phyloP scores from a whole-genome alignment of 2,113 vertebrate genomes.

The Greenwoodochromis staneri region DNA sequence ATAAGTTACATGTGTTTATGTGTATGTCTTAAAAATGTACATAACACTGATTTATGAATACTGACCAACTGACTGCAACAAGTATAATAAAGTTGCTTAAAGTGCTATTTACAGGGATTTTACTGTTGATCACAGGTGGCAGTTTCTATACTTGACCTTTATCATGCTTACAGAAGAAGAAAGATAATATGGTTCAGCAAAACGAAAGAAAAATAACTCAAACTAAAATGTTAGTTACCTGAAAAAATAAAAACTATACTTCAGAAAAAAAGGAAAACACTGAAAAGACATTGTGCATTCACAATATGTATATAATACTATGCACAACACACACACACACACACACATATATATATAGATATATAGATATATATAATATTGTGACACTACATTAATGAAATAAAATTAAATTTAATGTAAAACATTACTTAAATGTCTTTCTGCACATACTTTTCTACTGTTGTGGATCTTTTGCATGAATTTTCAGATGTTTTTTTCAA shows the following conservation, averaged over 20 bases:
- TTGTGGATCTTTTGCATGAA: background rate
- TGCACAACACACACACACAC: background rate
- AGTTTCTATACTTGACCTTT: background rate
- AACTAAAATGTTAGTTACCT: background rate
- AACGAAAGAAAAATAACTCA: background rate
- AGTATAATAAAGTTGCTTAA: background rate
- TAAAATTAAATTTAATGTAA: background rate
- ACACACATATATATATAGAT: rapidly evolving
- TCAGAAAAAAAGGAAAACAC: background rate
- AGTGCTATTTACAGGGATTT: background rate
- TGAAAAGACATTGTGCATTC: background rate
- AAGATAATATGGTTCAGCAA: background rate
- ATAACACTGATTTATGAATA: background rate
- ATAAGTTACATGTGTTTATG: background rate
- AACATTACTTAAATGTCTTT: background rate
- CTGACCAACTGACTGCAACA: background rate
- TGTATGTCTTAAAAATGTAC: background rate
- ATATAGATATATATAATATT: background rate
- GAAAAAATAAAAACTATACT: background rate
- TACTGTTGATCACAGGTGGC: background rate
- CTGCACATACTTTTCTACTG: background rate
- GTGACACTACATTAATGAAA: background rate
- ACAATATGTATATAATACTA: background rate
- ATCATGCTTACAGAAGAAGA: background rate
- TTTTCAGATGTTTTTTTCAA: background rate